Base-by-base conservation (phyloP, 2,888 invertebrate species). In the Heteromurus nitidus region DNA sequence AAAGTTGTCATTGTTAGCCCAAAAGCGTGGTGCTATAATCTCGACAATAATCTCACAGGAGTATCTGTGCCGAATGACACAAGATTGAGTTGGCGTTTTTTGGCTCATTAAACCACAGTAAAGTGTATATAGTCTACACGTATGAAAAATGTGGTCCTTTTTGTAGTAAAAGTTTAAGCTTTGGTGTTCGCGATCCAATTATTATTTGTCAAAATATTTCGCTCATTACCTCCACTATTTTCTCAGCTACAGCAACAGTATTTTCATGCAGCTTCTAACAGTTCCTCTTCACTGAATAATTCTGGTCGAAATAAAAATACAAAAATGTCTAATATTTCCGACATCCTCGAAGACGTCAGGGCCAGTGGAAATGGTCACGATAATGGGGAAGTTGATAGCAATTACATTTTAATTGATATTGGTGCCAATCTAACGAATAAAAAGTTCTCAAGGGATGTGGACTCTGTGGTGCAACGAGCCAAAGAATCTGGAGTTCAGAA, bases 401-500 rank as follows among this genome's bases (percentile, higher is more conserved):
- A 58, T 91, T 94, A 97, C 89, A 95, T 96, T 90, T 93, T 97
- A 76, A 94, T 96, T 86, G 97, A 97, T 90, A 94, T 95, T 86
- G 96, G 96, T 88, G 96, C 96, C 82, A 97, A 97, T 92, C 91
- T 97, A 88, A 96, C 96, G 28, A 96, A 96, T 90, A 96, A 96
- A 90, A 97, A 97, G 90, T 97, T 95, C 90, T 93, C 93, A 89
- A 93, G 96, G 89, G 97, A 97, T 91, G 92, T 97, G 89, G 96
- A 97, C 90, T 94, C 95, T 82, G 96, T 97, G 9, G 92, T 97
- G 84, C 94, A 96, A 90, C 92, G 97, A 90, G 96, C 96, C 86
- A 95, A 95, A 92, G 96, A 96, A 92, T 93, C 96, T 90, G 95
- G 97, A 88, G 96, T 97, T 88, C 95, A 95, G 89, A 97, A 97